Base-by-base conservation (phyloP, 2,113 vertebrate genomes). In the Larimichthys crocea region DNA sequence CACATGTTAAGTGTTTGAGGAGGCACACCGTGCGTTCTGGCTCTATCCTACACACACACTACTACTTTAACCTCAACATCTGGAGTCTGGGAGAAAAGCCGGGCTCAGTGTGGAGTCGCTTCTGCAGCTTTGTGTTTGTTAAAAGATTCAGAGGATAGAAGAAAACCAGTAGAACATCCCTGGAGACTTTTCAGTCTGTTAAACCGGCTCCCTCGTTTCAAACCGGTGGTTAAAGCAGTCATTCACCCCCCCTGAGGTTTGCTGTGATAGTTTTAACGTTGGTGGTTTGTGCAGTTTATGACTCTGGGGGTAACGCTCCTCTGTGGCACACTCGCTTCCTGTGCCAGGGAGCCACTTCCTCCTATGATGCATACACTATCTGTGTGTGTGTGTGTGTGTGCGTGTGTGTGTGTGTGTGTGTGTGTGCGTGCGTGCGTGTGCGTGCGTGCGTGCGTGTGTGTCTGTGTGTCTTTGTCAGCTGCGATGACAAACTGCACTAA, bases 261-360 rank as follows among this genome's bases (percentile, higher is more conserved):
- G 35, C 42, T 3, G 56, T 44, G 61, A 2, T 0, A 49, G 76
- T 42, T 42, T 40, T 44, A 63, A 71, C 49, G 10, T 26, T 0
- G 5, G 26, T 53, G 55, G 53, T 60, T 73, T 81, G 64, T 71
- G 82, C 14, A 16, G 19, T 80, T 80, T 74, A 71, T 57, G 61
- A 83, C 26, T 24, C 60, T 52, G 82, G 20, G 35, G 81, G 68
- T 61, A 49, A 60, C 1, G 3, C 63, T 72, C 61, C 74, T 56
- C 68, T 49, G 70, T 55, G 72, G 61, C 22, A 70, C 15, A 0
- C 24, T n/a, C 0, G 49, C 79, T 85, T 91, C 87, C 87, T 88
- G 81, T 71, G n/a, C 40, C 76, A 31, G 44, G 31, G 5, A 46
- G 31, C 66, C 67, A 84, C 52, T 74, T 89, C 81, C 85, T 85